Percentiles rank a stretch among this genome's conserved stretches.
Conservation (phyloP, 2,888 invertebrate genomes). For the Drosophila flavopinicola region DNA sequence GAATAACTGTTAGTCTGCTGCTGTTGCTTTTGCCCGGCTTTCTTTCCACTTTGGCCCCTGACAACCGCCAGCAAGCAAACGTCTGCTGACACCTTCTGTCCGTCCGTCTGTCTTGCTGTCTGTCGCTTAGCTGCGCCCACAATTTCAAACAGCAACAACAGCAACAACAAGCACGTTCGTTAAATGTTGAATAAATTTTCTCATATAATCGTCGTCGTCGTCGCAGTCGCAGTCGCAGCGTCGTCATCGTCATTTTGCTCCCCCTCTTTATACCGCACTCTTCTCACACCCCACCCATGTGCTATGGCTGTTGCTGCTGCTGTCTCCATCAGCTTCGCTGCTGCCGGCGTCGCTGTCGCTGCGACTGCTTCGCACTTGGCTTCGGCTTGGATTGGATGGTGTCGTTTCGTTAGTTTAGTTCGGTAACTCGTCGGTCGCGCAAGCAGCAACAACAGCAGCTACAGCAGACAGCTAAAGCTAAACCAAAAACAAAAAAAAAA, state of each 20-base stretch:
- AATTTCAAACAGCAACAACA: slow-evolving; percentile 45
- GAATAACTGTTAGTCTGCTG: slow-evolving; percentile 17
- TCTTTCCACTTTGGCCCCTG: slow-evolving; percentile 63
- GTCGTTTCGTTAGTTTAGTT: slow-evolving; percentile 81
- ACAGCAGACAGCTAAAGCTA: slow-evolving; percentile 21
- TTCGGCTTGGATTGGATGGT: slow-evolving; percentile 60
- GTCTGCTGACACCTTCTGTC: slow-evolving; percentile 61
- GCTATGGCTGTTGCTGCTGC: slow-evolving; percentile 45
- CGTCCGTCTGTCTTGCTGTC: slow-evolving; percentile 18
- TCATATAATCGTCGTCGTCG: slow-evolving; percentile 72
- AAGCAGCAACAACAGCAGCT: slow-evolving; percentile 57
- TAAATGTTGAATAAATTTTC: slow-evolving; percentile 78
- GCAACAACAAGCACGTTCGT: slow-evolving; percentile 63
- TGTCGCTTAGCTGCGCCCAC: slow-evolving; percentile 45
- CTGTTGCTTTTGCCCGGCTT: slow-evolving; percentile 18
- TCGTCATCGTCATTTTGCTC: slow-evolving; percentile 47
- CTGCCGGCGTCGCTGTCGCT: slow-evolving; percentile 46
- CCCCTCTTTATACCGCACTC: slow-evolving; percentile 21
- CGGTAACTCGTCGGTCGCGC: slow-evolving; percentile 83
- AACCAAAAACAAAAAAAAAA: slow-evolving; percentile 21
- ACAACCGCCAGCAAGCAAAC: slow-evolving; percentile 38
- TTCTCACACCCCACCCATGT: slow-evolving; percentile 39
- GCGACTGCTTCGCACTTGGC: slow-evolving; percentile 60
- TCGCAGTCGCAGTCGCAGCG: slow-evolving; percentile 43
- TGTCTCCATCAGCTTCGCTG: slow-evolving; percentile 48